A percentile compares a stretch with the other conserved stretches of the same genome.
phyloP scores from a whole-genome alignment of 2,797 vertebrate genomes.

The Labroides dimidiatus region DNA sequence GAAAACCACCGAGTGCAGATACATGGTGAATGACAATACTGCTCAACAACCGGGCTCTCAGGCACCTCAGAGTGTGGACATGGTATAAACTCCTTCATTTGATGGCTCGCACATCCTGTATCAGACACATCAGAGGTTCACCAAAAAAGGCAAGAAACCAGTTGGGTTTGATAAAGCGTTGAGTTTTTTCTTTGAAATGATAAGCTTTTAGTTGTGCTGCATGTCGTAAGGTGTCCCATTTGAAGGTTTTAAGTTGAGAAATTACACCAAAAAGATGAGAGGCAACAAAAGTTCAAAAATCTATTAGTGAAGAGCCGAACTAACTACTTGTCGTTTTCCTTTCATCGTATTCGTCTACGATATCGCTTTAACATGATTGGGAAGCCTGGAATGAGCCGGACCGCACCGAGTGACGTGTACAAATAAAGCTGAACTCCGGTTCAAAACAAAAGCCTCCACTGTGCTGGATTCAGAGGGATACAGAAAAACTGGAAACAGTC shows the following conservation, averaged over 20 bases:
- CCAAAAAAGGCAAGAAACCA: conserved; percentile 27
- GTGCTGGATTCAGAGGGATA: conserved; percentile 6
- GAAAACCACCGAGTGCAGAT: conserved; percentile 58
- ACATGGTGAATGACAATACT: conserved; percentile 44
- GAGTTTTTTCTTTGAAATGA: background rate
- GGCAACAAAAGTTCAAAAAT: background rate
- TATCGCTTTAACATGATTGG: background rate
- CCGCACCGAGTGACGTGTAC: background rate
- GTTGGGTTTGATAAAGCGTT: conserved; percentile 13
- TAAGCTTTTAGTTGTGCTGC: background rate
- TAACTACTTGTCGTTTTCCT: conserved; percentile 3
- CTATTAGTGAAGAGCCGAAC: conserved; percentile 10
- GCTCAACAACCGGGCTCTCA: conserved; percentile 31
- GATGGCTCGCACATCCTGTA: conserved; percentile 8
- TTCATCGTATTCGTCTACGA: background rate
- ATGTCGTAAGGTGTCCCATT: background rate
- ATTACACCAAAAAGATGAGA: conserved; percentile 10
- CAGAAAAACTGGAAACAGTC: conserved; percentile 15
- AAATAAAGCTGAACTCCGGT: conserved; percentile 25
- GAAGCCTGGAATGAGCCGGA: conserved; percentile 27
- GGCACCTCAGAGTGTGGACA: conserved; percentile 26
- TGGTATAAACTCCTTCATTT: conserved; percentile 37
- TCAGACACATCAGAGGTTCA: conserved; percentile 16
- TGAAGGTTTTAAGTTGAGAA: conserved; percentile 5
- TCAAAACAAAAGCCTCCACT: conserved; percentile 1